These are phyloP conservation scores for Druon quercuslanigerum DNA, from an alignment of 1,140 invertebrate genomes.

Conservation along the genomic window DNA sequence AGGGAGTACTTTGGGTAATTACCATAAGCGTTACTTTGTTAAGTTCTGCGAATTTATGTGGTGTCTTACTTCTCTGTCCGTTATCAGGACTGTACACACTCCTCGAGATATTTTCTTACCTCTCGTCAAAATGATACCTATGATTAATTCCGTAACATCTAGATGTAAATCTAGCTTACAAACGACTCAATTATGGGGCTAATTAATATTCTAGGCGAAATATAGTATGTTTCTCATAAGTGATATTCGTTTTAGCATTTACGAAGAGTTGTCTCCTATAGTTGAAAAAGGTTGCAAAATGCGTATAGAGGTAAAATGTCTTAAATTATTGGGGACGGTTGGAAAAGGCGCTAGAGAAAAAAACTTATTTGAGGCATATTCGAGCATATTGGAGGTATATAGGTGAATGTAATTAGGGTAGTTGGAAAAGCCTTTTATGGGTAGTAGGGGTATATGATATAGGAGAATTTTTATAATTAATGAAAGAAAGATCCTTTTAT, in stretches of 20 bases:
- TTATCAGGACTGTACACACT: slow-evolving; percentile 16
- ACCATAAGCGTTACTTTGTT: slow-evolving; percentile 47
- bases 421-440: no score
- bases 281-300: no score
- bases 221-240: neutral
- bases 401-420: no score
- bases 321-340: no score
- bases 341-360: no score
- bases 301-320: no score
- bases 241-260: neutral
- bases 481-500: no score
- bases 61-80: neutral
- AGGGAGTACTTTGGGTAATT: slow-evolving; percentile 37
- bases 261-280: no score
- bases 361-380: no score
- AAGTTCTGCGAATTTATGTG: slow-evolving; percentile 54
- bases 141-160: slow-evolving; percentile 16
- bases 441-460: no score
- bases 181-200: slow-evolving; percentile 6
- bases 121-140: slow-evolving; percentile 12
- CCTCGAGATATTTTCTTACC: neutral
- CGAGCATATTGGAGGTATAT: no score
- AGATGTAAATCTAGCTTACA: slow-evolving; percentile 4
- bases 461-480: no score
- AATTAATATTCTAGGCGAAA: neutral